Conservation (phyloP, 2,888 invertebrate genomes). For the Geophilus truncorum region DNA sequence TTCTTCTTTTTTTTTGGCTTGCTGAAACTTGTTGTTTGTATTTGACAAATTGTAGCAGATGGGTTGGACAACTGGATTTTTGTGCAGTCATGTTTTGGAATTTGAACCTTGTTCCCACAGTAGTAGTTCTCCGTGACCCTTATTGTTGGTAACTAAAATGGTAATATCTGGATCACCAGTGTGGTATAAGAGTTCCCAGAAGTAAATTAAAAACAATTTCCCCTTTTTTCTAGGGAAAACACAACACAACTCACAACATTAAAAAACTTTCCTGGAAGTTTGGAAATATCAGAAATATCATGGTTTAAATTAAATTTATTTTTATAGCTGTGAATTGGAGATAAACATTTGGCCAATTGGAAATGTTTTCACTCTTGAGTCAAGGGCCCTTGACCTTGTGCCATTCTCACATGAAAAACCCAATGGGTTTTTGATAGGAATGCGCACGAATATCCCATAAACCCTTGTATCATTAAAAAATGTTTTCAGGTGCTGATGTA, state of each 20-base stretch:
- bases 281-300: too few relatives aligned
- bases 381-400: neutral
- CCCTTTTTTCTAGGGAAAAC: too few relatives aligned
- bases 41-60: neutral
- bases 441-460: neutral
- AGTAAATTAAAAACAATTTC: too few relatives aligned
- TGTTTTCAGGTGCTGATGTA: neutral
- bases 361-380: neutral
- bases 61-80: neutral
- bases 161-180: neutral
- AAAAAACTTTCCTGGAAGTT: too few relatives aligned
- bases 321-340: neutral
- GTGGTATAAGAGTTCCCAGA: too few relatives aligned
- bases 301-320: neutral
- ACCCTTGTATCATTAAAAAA: neutral
- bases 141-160: neutral
- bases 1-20: neutral
- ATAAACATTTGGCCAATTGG: neutral
- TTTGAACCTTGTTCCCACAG: neutral
- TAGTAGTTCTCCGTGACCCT: neutral
- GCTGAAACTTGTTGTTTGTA: neutral
- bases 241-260: too few relatives aligned
- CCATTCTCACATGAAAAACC: neutral
- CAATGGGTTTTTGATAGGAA: neutral
- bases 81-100: neutral